Percentiles rank a stretch among this genome's conserved stretches.
Evolutionary conservation across 2,113 vertebrate genomes (phyloP).

Genomic region (Microcebus jonahi): DNA sequence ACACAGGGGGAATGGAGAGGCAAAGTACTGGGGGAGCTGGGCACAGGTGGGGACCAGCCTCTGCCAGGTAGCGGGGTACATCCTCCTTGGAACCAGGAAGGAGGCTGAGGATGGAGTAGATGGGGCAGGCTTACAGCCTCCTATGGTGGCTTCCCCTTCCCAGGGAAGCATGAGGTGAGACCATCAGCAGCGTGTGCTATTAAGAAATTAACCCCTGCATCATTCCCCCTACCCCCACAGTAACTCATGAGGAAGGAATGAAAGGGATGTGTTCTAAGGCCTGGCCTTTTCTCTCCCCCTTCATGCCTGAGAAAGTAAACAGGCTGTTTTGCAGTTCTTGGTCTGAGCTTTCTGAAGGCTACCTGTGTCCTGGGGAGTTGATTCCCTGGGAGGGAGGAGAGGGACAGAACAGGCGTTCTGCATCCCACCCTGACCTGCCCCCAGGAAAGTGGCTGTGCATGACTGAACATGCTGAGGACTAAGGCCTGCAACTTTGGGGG

Average conservation of each 20-base stretch:
- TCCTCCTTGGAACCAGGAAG: background rate
- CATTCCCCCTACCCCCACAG: background rate
- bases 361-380: background rate
- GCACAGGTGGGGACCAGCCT: background rate
- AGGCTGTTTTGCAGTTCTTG: background rate
- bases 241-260: slow-evolving; percentile 54
- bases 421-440: too few relatives aligned
- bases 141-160: slow-evolving; percentile 7
- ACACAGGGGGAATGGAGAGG: background rate
- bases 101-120: background rate
- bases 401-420: background rate
- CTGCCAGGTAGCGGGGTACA: fast-evolving
- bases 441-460: background rate
- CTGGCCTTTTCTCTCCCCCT: background rate
- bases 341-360: background rate
- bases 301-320: slow-evolving; percentile 23
- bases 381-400: background rate
- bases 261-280: background rate
- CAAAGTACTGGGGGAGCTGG: background rate
- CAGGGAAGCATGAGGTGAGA: background rate
- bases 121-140: background rate
- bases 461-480: background rate
- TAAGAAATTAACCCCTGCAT: slow-evolving; percentile 25
- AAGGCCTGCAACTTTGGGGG: background rate
- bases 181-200: background rate